These are phyloP conservation scores for Drosophila nigrodunni DNA, from an alignment of 1,140 invertebrate species.

Conservation along the genomic window DNA sequence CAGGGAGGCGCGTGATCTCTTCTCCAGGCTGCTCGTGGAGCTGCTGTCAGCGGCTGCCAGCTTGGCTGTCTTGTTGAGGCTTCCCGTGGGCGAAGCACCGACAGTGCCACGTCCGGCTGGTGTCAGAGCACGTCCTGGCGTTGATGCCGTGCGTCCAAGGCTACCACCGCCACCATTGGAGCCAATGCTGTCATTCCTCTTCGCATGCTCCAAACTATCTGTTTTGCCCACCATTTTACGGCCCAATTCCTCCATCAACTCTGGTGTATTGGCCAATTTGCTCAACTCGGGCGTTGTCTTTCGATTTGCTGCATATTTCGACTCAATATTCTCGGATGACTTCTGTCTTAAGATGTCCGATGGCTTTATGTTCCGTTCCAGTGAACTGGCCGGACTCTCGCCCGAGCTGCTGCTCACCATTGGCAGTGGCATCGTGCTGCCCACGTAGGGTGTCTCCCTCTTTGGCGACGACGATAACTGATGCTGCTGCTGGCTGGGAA, in stretches of 20 bases:
- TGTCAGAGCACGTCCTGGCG: slow-evolving; percentile 55
- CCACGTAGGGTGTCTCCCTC: slow-evolving; percentile 67
- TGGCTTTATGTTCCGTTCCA: slow-evolving; percentile 83
- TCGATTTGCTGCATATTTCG: slow-evolving; percentile 69
- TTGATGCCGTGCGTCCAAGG: slow-evolving; percentile 66
- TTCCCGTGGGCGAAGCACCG: slow-evolving; percentile 76
- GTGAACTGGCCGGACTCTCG: slow-evolving; percentile 79
- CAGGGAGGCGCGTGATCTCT: slow-evolving; percentile 72
- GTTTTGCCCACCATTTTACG: slow-evolving; percentile 79
- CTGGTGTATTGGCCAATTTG: slow-evolving; percentile 74
- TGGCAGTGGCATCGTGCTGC: slow-evolving; percentile 74
- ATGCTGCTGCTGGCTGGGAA: slow-evolving; percentile 80
- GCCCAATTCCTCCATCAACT: slow-evolving; percentile 81
- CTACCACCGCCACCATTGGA: slow-evolving; percentile 47
- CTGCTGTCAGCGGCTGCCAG: slow-evolving; percentile 70
- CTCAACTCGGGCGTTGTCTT: slow-evolving; percentile 81
- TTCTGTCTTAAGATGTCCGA: slow-evolving; percentile 83
- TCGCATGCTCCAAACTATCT: slow-evolving; percentile 77
- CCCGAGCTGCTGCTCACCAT: slow-evolving; percentile 53
- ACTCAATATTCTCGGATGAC: slow-evolving; percentile 79
- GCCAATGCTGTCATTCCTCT: slow-evolving; percentile 51
- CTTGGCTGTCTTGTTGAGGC: slow-evolving; percentile 70
- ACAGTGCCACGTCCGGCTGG: slow-evolving; percentile 46
- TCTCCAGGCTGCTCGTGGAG: slow-evolving; percentile 80
- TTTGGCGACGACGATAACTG: slow-evolving; percentile 77